A percentile compares a stretch with the other conserved stretches of the same genome.
Evolutionary conservation across 1,140 invertebrate genomes (phyloP).

Genomic region (Coelopa frigida): DNA sequence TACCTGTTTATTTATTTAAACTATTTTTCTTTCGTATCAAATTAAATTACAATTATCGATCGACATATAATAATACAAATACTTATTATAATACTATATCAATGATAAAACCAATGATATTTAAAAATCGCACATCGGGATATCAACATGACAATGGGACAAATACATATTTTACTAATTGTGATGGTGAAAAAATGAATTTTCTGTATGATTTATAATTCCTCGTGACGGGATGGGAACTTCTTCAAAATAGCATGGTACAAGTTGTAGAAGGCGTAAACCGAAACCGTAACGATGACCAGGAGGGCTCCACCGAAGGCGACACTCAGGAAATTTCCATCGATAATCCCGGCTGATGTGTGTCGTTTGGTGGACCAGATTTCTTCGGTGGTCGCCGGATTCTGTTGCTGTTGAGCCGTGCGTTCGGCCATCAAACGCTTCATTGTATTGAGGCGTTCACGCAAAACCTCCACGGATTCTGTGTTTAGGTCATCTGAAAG

Average conservation of each 20-base stretch:
- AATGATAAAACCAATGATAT: no score
- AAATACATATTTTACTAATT: no score
- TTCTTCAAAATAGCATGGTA: conserved; percentile 74
- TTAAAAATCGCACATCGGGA: no score
- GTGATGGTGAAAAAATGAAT: neutral
- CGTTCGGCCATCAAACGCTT: conserved; percentile 70
- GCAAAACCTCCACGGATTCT: conserved; percentile 70
- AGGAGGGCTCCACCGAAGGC: conserved; percentile 67
- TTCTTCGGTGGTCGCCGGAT: conserved; percentile 46
- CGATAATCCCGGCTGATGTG: conserved; percentile 59
- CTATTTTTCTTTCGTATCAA: no score
- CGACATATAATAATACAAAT: no score
- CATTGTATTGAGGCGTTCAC: conserved; percentile 67
- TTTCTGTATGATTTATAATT: conserved; percentile 51
- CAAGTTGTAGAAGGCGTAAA: conserved; percentile 76
- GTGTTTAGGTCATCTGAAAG: conserved; percentile 50
- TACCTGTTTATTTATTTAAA: no score
- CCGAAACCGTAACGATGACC: conserved; percentile 69
- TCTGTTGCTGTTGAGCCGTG: conserved; percentile 46
- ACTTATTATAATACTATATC: no score
- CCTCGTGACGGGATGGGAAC: conserved; percentile 67
- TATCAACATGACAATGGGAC: no score
- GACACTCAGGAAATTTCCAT: conserved; percentile 70
- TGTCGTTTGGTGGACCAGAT: conserved; percentile 45
- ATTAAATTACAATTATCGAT: no score